Evolutionary conservation across 64 coral and sea anemone species (phyloP), one percentile per base, ranked within the genome.

Genomic region (Dendrophyllia cribrosa): DNA sequence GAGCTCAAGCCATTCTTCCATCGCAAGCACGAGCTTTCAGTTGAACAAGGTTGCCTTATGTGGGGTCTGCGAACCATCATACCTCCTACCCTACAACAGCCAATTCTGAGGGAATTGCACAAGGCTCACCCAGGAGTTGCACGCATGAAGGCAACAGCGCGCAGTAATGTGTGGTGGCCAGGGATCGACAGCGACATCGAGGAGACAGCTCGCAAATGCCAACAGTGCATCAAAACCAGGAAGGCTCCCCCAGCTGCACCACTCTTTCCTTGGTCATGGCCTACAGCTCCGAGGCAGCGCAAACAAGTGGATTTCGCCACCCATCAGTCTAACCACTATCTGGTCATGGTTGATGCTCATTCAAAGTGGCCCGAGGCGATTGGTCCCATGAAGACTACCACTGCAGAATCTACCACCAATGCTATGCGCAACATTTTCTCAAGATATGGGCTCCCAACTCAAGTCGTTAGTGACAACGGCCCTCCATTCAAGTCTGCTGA

Each of bases 41-140:
- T 75, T 2, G 86, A 88, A 88, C 74, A 93, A 48, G 92, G 92
- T 73, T 88, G 93, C 43, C 64, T 95, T 19, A 50, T 90, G 26
- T 90, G 93, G 93, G 93, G 82, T 3, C 10, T 19, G 6, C 25
- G 82, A 5, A 21, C 44, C 62, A 86, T 86, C n/a, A 69, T 70
- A 53, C 60, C 82, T 3, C 6, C 22, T 34, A 51, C 4, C 3
- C 15, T 86, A 5, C 14, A 55, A 24, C 2, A 69, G 3, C 43
- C 3, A 6, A 43, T 86, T 1, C 43, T 92, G 13, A 56, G 85
- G 20, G 90, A 92, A 52, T 61, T 92, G 12, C 68, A 92, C 83
- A 45, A 66, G 24, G 51, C 79, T 19, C 79, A 92, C 59, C 53
- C 80, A 75, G 90, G 82, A 45, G 55, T 92, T 20, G 59, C 69